Evolutionary conservation across 2,888 invertebrate genomes (phyloP).

Genomic region (Theretra japonica): DNA sequence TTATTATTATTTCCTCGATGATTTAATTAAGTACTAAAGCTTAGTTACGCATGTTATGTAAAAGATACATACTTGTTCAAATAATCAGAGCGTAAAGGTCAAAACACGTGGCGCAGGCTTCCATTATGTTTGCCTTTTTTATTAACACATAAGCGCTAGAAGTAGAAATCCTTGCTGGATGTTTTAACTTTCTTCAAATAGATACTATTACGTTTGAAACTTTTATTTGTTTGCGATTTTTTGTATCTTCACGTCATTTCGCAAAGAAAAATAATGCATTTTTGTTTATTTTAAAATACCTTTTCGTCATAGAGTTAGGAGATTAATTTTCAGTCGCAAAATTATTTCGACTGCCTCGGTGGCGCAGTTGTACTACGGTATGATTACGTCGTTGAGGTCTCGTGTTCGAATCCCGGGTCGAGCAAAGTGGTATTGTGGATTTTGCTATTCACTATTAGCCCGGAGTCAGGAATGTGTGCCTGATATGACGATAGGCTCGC

Average conservation of each 20-base stretch:
- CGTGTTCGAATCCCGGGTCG: no score
- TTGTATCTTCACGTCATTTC: background rate
- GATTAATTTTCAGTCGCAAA: no score
- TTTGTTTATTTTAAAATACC: no score
- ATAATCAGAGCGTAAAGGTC: slow-evolving; percentile 28
- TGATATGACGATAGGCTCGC: no score
- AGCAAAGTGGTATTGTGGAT: no score
- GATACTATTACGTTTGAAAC: slow-evolving; percentile 5
- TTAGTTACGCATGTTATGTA: slow-evolving; percentile 2
- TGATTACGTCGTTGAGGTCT: no score
- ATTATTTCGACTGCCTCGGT: no score
- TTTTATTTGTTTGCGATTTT: background rate
- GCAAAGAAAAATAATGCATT: background rate
- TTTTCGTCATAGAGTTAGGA: no score
- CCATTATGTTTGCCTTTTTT: slow-evolving; percentile 23
- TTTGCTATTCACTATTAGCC: no score
- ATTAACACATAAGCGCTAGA: slow-evolving; percentile 25
- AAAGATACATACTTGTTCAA: background rate
- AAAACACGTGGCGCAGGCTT: background rate
- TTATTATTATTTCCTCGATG: slow-evolving; percentile 6
- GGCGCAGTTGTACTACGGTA: no score
- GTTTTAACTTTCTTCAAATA: slow-evolving; percentile 31
- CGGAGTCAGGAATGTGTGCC: no score
- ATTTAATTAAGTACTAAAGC: background rate
- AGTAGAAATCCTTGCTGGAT: slow-evolving; percentile 25